These are phyloP conservation scores for Drosophila parvula DNA, from an alignment of 1,140 invertebrate species.

Conservation along the genomic window DNA sequence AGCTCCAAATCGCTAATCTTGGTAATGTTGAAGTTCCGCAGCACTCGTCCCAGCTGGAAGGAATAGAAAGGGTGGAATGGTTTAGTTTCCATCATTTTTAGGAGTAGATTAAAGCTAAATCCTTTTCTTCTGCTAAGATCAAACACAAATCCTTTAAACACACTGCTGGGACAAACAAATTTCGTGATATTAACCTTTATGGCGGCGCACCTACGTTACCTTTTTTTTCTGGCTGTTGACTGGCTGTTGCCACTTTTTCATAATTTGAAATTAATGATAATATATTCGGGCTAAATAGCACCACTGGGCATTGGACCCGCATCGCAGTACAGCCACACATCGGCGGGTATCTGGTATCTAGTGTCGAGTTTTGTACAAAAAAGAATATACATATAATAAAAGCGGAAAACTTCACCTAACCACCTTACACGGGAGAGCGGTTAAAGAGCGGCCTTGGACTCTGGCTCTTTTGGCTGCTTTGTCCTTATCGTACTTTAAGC, in stretches of 20 bases:
- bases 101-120: background rate
- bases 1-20: constrained; percentile 88
- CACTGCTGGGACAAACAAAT: constrained; percentile 12
- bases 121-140: background rate
- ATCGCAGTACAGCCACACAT: constrained; percentile 39
- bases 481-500: constrained; percentile 56
- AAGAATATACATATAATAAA: background rate
- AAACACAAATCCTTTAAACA: constrained; percentile 10
- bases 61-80: constrained; percentile 29
- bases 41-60: constrained; percentile 87
- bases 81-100: background rate
- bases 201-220: constrained; percentile 19
- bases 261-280: constrained; percentile 74
- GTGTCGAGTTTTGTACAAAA: constrained; percentile 23
- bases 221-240: constrained; percentile 4
- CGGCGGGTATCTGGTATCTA: constrained; percentile 4
- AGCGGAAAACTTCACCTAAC: constrained; percentile 22
- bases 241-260: constrained; percentile 36
- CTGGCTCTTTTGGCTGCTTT: constrained; percentile 24
- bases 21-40: constrained; percentile 88
- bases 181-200: constrained; percentile 17
- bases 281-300: constrained; percentile 67
- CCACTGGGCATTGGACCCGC: constrained; percentile 66
- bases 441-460: constrained; percentile 37
- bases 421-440: constrained; percentile 39